Evolutionary conservation across 2,113 vertebrate species (phyloP).

Genomic region (Bettongia penicillata): DNA sequence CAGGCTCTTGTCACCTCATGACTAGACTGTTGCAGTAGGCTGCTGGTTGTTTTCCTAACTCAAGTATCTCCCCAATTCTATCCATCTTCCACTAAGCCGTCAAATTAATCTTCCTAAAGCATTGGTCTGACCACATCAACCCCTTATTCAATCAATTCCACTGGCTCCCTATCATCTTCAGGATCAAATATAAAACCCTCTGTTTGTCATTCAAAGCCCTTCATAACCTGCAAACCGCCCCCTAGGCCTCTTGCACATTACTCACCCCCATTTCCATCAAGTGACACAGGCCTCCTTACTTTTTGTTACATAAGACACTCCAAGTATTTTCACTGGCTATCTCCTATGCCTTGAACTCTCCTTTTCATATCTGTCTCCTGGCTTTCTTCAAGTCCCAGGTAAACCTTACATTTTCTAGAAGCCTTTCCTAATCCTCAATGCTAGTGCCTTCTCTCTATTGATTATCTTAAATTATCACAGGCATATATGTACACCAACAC

Average conservation of each 20-base stretch:
- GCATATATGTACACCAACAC: too few species aligned
- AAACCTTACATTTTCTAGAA: not conserved
- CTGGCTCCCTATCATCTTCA: not conserved
- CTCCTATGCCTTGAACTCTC: not conserved
- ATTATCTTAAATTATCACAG: not conserved
- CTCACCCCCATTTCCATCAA: not conserved
- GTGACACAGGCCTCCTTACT: not conserved
- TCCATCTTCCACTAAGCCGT: not conserved
- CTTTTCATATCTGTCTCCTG: not conserved
- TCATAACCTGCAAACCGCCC: not conserved
- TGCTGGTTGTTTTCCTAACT: slow-evolving; percentile 3
- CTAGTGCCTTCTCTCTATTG: not conserved
- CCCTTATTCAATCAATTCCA: not conserved
- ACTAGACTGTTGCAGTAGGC: not conserved
- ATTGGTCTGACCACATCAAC: not conserved
- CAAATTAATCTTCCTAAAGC: not conserved
- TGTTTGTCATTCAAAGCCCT: not conserved
- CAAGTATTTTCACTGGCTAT: not conserved
- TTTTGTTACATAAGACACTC: not conserved
- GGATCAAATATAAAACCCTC: not conserved
- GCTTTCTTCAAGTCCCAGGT: not conserved
- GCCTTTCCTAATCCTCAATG: not conserved
- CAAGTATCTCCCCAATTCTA: not conserved
- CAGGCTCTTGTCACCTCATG: not conserved
- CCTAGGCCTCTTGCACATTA: not conserved